Base-by-base conservation (phyloP, 2,113 vertebrate species). In the Callithrix jacchus region DNA sequence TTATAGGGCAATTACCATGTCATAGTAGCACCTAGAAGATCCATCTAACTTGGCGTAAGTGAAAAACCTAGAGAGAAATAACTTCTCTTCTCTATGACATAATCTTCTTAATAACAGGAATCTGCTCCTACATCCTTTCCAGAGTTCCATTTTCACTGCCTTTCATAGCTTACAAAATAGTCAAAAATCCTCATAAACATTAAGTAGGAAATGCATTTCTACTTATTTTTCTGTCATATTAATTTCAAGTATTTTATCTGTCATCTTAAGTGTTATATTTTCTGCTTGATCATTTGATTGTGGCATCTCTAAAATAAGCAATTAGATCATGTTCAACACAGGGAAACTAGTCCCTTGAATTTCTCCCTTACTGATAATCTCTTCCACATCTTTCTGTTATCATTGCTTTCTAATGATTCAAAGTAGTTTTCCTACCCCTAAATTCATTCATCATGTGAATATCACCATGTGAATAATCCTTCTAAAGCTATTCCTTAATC, bases 161-260 rank as follows among this genome's bases (percentile, higher is more conserved):
- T 80, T 56, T 66, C 18, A 9, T 54, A 86, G 68, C 54, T 66
- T 85, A 77, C 52, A 35, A 68, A 87, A 87, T 71, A 58, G 45
- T 87, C 94, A 5, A 79, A 52, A 83, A n/a, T 84, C 47, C 52
- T 89, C 81, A 94, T 66, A 71, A 71, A 68, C 23, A 87, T 74
- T 54, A n/a, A 87, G 83, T 23, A 83, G 23, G 8, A 58, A 77
- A 74, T 87, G 18, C 14, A 47, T 40, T 91, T 91, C 64, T 54
- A 40, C 40, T 94, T 64, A 56, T 88, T 95, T 94, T 82, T 86
- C 66, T 89, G 88, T 82, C 58, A 12, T 37, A 73, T 82, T 84
- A 85, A 68, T 58, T 47, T 85, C 45, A 82, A 84, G 10, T 61
- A 27, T 70, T 84, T 91, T 73, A 70, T 79, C 27, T 71, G 8